phyloP scores from a whole-genome alignment of 2,113 vertebrate genomes.

The Diphyllodes magnificus region DNA sequence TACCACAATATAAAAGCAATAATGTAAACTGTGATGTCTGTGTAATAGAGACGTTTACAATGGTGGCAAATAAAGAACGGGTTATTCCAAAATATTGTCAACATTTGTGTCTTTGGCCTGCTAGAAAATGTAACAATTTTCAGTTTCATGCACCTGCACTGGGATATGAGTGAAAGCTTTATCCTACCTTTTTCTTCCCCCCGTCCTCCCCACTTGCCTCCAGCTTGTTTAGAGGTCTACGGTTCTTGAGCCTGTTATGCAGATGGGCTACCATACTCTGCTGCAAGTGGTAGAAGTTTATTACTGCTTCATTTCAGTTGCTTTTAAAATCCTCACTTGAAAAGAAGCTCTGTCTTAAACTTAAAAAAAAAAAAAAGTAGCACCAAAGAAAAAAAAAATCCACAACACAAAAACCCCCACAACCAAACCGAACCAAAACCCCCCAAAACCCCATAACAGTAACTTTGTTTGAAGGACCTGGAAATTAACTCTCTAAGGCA shows the following conservation, averaged over 20 bases:
- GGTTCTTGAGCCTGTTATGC: background rate
- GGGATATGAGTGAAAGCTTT: background rate
- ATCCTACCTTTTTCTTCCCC: rapidly evolving
- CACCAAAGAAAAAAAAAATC: background rate
- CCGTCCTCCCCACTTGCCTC: background rate
- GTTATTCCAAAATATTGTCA: background rate
- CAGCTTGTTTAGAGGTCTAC: background rate
- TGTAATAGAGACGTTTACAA: slow-evolving; percentile 50
- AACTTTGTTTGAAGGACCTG: background rate
- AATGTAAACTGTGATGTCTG: slow-evolving; percentile 55
- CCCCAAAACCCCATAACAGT: rapidly evolving
- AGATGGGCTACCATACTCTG: background rate
- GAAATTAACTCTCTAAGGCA: background rate
- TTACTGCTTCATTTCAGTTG: background rate
- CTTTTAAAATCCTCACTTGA: background rate
- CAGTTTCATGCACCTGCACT: too few species aligned
- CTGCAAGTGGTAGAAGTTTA: background rate
- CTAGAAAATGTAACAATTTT: background rate
- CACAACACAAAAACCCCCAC: rapidly evolving
- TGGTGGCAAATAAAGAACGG: slow-evolving; percentile 66
- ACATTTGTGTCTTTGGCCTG: background rate
- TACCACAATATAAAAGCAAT: slow-evolving; percentile 58
- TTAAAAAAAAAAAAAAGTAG: background rate
- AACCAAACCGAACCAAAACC: background rate
- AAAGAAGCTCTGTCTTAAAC: background rate